Conservation (phyloP, 2,888 invertebrate genomes). For the Leptopterna dolabrata region DNA sequence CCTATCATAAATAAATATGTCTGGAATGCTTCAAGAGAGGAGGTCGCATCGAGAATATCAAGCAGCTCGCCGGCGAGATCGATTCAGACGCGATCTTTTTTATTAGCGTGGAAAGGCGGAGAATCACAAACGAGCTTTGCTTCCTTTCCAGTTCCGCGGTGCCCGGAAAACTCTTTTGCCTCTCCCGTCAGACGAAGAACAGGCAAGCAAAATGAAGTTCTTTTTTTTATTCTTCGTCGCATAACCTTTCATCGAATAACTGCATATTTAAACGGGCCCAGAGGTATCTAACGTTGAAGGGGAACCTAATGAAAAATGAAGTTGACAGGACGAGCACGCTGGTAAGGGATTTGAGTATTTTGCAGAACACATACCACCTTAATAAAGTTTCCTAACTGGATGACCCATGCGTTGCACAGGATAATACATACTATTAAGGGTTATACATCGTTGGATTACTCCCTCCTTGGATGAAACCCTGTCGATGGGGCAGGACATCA, state of each 20-base stretch:
- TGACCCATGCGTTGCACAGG: no score
- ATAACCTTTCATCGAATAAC: neutral
- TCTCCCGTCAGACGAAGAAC: neutral
- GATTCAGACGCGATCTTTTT: constrained; percentile 52
- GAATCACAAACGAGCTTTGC: constrained; percentile 44
- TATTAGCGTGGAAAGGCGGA: constrained; percentile 49
- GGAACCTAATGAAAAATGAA: neutral
- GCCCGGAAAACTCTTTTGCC: neutral
- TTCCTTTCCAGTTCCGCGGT: neutral
- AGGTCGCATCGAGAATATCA: constrained; percentile 38
- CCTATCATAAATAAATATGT: constrained; percentile 50
- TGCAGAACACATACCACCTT: no score
- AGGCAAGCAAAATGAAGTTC: neutral
- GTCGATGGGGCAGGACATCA: no score
- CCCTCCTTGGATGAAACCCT: no score
- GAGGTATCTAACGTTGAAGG: neutral
- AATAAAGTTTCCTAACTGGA: no score
- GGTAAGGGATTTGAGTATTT: neutral
- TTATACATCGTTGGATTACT: no score
- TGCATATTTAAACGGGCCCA: neutral
- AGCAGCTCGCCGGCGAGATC: constrained; percentile 34
- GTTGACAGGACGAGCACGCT: neutral
- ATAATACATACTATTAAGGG: no score
- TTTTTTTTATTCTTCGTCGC: neutral
- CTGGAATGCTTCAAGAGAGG: constrained; percentile 29